Evolutionary conservation across 2,113 vertebrate genomes (phyloP), one percentile per base, ranked within the genome.

Genomic region (Garra rufa): DNA sequence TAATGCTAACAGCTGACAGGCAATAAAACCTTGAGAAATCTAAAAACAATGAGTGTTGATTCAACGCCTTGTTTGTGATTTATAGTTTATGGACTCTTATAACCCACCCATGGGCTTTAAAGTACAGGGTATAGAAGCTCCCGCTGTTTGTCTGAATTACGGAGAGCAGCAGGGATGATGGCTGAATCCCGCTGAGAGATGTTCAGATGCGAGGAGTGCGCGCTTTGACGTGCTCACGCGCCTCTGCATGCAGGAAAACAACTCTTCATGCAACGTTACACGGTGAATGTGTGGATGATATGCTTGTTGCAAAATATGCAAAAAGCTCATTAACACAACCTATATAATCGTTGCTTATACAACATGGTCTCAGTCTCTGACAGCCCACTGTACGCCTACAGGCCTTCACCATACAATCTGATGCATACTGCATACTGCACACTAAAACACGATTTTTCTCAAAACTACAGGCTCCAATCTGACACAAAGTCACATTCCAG

Each of bases 101-200:
- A 43, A 63, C 44, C 9, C 55, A 44, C 55, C 76, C 69, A 73
- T 73, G 69, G 41, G 41, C n/a, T 73, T 44, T 46, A 73, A 73
- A 73, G 13, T 44, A 46, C 41, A 73, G 41, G 69, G 69, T 73
- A 73, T 46, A 4, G 41, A 73, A 44, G 69, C 69, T 73, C 69
- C 41, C 4, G 76, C 55, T 78, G 76, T 63, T 26, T 44, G 55
- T 57, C 50, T 77, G 75, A 77, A 77, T 77, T 57, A 77, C 75
- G 4, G 11, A 41, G 50, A 77, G 28, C 74, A 55, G 26, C 74
- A 55, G 74, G 46, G 52, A 38, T 77, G 75, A 57, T 76, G 74
- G 19, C 30, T 55, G 76, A 78, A 46, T 73, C 69, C 69, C 41
- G n/a, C 41, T 46, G 69, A 73, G 69, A 73, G 52, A 78, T 55